phyloP scores from a whole-genome alignment of 1,140 invertebrate genomes.

The Halesus radiatus region DNA sequence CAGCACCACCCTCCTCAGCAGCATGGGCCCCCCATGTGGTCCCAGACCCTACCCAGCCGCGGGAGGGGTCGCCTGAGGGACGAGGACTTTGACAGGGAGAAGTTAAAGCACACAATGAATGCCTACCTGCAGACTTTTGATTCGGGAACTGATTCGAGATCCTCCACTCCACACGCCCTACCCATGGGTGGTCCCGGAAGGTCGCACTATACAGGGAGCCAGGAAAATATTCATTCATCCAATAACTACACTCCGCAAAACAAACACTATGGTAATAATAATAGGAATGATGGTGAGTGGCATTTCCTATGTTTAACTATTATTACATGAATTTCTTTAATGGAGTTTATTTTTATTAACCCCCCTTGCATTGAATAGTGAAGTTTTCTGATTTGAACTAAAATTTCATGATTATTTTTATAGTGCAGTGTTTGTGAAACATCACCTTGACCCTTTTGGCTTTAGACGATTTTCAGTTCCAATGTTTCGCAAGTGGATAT shows the following conservation, averaged over 20 bases:
- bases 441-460: no score
- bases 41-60: constrained; percentile 67
- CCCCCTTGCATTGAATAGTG: no score
- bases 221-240: constrained; percentile 39
- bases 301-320: no score
- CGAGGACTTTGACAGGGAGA: constrained; percentile 68
- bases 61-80: constrained; percentile 66
- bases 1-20: constrained; percentile 51
- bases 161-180: constrained; percentile 66
- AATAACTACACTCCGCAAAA: constrained; percentile 24
- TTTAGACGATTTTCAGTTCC: no score
- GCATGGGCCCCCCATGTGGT: constrained; percentile 63
- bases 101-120: constrained; percentile 61
- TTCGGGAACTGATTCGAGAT: constrained; percentile 63
- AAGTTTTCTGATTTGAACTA: no score
- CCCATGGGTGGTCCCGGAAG: background rate
- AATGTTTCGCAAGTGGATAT: no score
- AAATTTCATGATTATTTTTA: no score
- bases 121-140: constrained; percentile 66
- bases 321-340: no score
- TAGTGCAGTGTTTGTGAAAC: no score
- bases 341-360: no score
- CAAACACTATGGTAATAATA: constrained; percentile 11
- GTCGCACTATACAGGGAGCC: constrained; percentile 26
- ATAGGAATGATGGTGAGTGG: constrained; percentile 28